Evolutionary conservation across 2,113 vertebrate genomes (phyloP), one percentile per base, ranked within the genome.

Genomic region (Alligator mississippiensis): DNA sequence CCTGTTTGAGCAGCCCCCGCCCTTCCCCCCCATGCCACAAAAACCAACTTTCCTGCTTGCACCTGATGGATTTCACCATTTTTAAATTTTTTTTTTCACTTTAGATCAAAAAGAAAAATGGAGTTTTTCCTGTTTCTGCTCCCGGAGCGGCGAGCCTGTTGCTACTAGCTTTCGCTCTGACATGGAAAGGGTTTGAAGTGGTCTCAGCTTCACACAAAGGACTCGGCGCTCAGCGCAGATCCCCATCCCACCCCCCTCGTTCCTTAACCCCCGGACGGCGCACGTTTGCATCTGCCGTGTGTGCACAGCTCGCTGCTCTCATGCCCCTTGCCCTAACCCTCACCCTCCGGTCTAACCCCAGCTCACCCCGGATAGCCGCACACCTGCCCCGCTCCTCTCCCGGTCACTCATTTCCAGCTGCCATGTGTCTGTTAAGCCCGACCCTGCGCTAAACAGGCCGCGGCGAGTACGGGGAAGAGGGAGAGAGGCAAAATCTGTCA

Each of bases 101-200:
- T 62, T 84, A 95, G 92, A 95, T 97, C 92, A 94, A 93, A 96
- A 95, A 86, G 88, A 88, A 95, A 95, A 95, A 89, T 75, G 92
- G 87, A 75, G 81, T 94, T 96, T 96, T 95, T 95, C 95, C 95
- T 83, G 94, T 96, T 97, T 84, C 1, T 0, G 66, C 84, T 86
- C 54, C 15, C 66, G 91, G 77, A 82, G 94, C 90, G 83, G 83
- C 80, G 89, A 89, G 92, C 97, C 90, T 96, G 95, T 97, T 93
- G 85, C 90, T 97, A 95, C 94, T 93, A 94, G 95, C 87, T 94
- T 94, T 93, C 9, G 22, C 90, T 94, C 87, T 87, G 93, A 95
- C 85, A 90, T 78, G 58, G 92, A 0, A 0, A 57, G 87, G 91
- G 78, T 80, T 82, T 34, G 57, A 72, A 63, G 60, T 25, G 28